Percentiles rank a stretch among this genome's conserved stretches.
These are phyloP conservation scores for Parascotia fuliginaria DNA, from an alignment of 2,888 invertebrate species.

Conservation along the genomic window DNA sequence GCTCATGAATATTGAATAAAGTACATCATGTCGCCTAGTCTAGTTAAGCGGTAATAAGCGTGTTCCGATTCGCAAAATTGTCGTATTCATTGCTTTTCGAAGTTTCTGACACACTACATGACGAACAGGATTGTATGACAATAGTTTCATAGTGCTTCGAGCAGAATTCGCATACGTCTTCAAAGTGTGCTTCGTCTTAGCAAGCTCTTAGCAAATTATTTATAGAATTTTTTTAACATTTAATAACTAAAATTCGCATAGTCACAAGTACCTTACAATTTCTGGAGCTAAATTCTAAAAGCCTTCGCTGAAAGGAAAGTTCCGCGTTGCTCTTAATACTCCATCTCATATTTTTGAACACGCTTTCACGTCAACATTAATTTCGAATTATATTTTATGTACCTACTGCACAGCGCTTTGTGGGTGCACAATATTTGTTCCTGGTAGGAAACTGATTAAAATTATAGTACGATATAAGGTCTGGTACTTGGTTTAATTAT, in stretches of 20 bases:
- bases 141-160: constrained; percentile 19
- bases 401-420: constrained; percentile 13
- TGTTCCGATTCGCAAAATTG: constrained; percentile 57
- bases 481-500: constrained; percentile 13
- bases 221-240: constrained; percentile 51
- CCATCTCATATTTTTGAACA: constrained; percentile 5
- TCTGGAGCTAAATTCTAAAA: constrained; percentile 21
- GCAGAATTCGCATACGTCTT: constrained; percentile 2
- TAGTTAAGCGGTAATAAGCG: constrained; percentile 56
- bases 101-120: constrained; percentile 25
- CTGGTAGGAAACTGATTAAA: constrained; percentile 13
- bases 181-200: not conserved
- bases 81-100: constrained; percentile 55
- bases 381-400: constrained; percentile 8
- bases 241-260: constrained; percentile 17
- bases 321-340: constrained; percentile 1
- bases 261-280: constrained; percentile 43
- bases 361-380: constrained; percentile 11
- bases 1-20: constrained; percentile 63
- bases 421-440: constrained; percentile 10
- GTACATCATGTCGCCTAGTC: constrained; percentile 36
- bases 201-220: constrained; percentile 41
- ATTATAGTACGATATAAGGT: constrained; percentile 22
- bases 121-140: not conserved
- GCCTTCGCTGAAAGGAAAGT: constrained; percentile 17